Evolutionary conservation across 2,888 invertebrate species (phyloP), one percentile per base, ranked within the genome.

Genomic region (Boloria selene): DNA sequence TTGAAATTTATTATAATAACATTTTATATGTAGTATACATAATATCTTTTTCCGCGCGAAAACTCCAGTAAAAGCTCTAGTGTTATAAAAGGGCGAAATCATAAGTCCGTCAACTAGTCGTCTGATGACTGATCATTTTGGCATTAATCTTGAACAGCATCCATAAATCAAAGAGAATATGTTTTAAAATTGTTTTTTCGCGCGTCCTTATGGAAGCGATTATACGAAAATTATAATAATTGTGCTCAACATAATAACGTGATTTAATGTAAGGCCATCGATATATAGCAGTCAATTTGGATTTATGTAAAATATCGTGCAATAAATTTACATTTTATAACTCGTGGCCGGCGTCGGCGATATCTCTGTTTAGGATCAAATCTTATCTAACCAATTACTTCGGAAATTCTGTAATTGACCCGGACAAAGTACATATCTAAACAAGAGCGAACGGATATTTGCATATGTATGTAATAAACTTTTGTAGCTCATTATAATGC

Each of bases 191-290:
- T 85, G 84, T 88, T 89, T 87, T 87, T 90, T 91, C 90, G 88
- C 91, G 89, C 90, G 87, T 90, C 87, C 84, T 90, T 86, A 87
- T 87, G 84, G 82, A 77, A 81, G 79, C 83, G 87, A 89, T 90
- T 89, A 89, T 89, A 89, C 83, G 84, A 86, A 90, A 92, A 92
- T 91, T 92, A 92, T 90, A 90, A 92, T 92, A 91, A 92, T 91
- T 90, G 88, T 88, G 84, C 79, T 74, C 80, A 73, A 77, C 81
- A 80, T 90, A 90, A 91, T 91, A 86, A 90, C 85, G 86, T 87
- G 88, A 88, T 86, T 86, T 87, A 90, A 88, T 83, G 78, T 85
- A 82, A 87, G 83, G 82, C 83, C 81, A 81, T 81, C 85, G 82
- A 86, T 85, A 85, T 85, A 84, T 85, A 83, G 85, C 83, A 83